Evolutionary conservation across 2,888 invertebrate genomes (phyloP).

Genomic region (Lochmaea capreae): DNA sequence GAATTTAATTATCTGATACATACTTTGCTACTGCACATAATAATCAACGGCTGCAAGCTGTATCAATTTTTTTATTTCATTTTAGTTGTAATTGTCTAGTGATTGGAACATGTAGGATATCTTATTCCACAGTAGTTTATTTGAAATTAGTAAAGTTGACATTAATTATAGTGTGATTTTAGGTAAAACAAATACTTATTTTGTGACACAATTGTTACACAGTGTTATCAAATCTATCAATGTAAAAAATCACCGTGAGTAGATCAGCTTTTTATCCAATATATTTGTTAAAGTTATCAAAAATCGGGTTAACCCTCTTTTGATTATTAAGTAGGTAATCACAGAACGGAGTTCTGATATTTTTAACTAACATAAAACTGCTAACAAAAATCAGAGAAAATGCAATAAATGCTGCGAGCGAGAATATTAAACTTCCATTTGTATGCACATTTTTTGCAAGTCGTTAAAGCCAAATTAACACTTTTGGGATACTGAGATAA

Average conservation of each 20-base stretch:
- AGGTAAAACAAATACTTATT: too few relatives aligned
- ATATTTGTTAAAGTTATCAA: neutral
- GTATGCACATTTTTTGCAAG: too few relatives aligned
- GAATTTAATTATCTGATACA: neutral
- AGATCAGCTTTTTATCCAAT: neutral
- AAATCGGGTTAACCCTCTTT: neutral
- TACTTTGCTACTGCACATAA: neutral
- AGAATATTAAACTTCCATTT: neutral
- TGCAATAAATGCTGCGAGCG: too few relatives aligned
- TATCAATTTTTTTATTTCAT: neutral
- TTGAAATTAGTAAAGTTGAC: neutral
- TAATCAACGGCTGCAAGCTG: too few relatives aligned
- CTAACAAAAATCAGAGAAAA: too few relatives aligned
- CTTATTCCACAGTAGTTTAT: neutral
- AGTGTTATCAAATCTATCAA: neutral
- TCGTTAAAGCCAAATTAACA: too few relatives aligned
- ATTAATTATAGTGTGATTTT: neutral
- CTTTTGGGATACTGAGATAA: too few relatives aligned
- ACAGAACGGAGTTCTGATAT: neutral
- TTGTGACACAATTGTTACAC: neutral
- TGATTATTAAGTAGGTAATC: neutral
- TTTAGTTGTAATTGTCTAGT: neutral
- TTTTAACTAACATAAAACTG: neutral
- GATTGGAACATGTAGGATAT: neutral
- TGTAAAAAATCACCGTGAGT: neutral